Evolutionary conservation across 2,888 invertebrate genomes (phyloP), one percentile per base, ranked within the genome.

Genomic region (Calephelis perditalis): DNA sequence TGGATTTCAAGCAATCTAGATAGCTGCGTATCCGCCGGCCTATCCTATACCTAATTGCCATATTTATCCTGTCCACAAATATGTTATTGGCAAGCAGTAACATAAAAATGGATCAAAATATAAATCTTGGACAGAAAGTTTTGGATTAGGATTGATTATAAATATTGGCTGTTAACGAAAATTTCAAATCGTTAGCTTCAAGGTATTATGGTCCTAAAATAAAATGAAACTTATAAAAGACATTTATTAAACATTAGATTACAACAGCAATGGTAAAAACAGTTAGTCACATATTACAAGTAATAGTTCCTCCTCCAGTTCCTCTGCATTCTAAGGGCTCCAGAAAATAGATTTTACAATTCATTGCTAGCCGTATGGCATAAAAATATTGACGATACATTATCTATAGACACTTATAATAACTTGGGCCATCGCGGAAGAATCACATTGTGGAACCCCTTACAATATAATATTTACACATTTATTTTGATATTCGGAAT

Each of bases 261-360:
- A 85, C 81, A 85, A 82, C 82, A 84, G 79, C 78, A 73, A 79
- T 73, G 71, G 75, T 80, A 81, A 77, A 78, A 81, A 81, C 73
- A 73, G 58, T 68, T 67, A 65, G 61, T 67, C 62, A 63, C 61
- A 63, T 65, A 46, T 59, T 44, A 59, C 55, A 59, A 46, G 37
- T 55, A 59, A 10, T 49, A 26, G 49, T 49, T 49, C 26, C n/a
- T 49, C 49, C 26, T 26, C 49, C 10, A 49, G 12, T 26, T 49
- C 47, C 49, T 26, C 8, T 49, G 49, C 9, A 15, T 49, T 9
- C 26, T 49, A 49, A 49, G 49, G 26, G 26, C 49, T 49, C 49
- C 49, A 49, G 49, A 26, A 49, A 49, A 15, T 49, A 49, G 49
- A 26, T 15, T 26, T 49, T 49, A 49, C 49, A 49, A 49, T 49